Evolutionary conservation across 2,797 vertebrate species (phyloP).

Genomic region (Chelon auratus): DNA sequence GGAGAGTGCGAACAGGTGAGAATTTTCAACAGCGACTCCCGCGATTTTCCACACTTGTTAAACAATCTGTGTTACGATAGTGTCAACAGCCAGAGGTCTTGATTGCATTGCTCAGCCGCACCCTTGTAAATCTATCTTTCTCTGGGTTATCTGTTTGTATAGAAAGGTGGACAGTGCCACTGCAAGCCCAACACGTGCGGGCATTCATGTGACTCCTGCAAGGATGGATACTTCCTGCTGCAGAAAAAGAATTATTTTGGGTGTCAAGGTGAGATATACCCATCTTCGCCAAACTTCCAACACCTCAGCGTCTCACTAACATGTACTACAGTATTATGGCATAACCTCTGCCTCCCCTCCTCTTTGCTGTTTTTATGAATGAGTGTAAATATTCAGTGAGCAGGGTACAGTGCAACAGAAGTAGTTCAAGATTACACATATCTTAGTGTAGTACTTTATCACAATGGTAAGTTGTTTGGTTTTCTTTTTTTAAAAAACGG

Average conservation of each 20-base stretch:
- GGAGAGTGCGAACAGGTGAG: constrained; percentile 92
- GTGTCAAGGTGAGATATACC: constrained; percentile 87
- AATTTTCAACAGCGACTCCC: constrained; percentile 23
- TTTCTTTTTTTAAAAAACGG: background rate
- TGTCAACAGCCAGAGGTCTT: background rate
- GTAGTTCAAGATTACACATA: background rate
- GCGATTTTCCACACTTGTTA: background rate
- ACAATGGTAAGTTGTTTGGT: too few relatives aligned
- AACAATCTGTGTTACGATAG: background rate
- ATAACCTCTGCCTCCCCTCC: background rate
- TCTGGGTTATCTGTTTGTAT: constrained; percentile 30
- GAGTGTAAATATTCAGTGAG: background rate
- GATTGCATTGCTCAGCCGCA: background rate
- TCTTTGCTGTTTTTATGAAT: background rate
- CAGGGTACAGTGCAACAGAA: background rate
- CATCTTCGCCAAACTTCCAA: background rate
- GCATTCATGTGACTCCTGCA: constrained; percentile 86
- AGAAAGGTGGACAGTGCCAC: constrained; percentile 90
- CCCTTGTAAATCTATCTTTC: background rate
- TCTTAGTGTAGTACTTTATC: too few relatives aligned
- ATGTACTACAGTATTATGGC: background rate
- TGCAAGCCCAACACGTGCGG: constrained; percentile 90
- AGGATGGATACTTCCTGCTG: constrained; percentile 89
- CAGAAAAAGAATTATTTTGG: constrained; percentile 91
- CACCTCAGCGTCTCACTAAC: background rate